phyloP scores from a whole-genome alignment of 2,113 vertebrate genomes.

The Neogobius melanostomus region DNA sequence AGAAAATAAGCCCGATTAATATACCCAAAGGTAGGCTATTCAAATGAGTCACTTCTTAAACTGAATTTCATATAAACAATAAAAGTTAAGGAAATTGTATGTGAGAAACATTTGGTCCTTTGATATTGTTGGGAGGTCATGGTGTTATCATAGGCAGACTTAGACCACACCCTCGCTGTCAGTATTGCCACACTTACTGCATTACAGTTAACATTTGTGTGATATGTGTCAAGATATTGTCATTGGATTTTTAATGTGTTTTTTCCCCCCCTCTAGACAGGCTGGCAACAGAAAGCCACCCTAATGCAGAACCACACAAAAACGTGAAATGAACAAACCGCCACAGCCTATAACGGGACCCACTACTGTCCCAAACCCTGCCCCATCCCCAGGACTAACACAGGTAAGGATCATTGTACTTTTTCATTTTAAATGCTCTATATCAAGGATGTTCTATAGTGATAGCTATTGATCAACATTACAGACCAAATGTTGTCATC shows the following conservation, averaged over 20 bases:
- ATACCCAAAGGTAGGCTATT: too few relatives aligned
- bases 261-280: constrained; percentile 23
- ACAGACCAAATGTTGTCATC: too few relatives aligned
- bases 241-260: neutral
- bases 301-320: constrained; percentile 94
- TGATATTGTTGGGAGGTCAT: constrained; percentile 20
- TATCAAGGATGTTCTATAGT: neutral
- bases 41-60: neutral
- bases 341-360: constrained; percentile 97
- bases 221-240: neutral
- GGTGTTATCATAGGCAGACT: constrained; percentile 54
- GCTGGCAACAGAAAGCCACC: constrained; percentile 81
- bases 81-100: neutral
- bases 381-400: constrained; percentile 95
- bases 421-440: neutral
- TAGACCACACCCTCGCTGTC: constrained; percentile 63
- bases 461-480: too few relatives aligned
- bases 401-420: constrained; percentile 79
- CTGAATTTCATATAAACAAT: too few relatives aligned
- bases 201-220: neutral
- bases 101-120: neutral
- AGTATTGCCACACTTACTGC: constrained; percentile 27
- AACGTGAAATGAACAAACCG: constrained; percentile 99
- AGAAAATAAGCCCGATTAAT: too few relatives aligned
- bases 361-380: constrained; percentile 88